These are phyloP conservation scores for Artibeus jamaicensis DNA, from an alignment of 2,797 vertebrate genomes.

Conservation along the genomic window DNA sequence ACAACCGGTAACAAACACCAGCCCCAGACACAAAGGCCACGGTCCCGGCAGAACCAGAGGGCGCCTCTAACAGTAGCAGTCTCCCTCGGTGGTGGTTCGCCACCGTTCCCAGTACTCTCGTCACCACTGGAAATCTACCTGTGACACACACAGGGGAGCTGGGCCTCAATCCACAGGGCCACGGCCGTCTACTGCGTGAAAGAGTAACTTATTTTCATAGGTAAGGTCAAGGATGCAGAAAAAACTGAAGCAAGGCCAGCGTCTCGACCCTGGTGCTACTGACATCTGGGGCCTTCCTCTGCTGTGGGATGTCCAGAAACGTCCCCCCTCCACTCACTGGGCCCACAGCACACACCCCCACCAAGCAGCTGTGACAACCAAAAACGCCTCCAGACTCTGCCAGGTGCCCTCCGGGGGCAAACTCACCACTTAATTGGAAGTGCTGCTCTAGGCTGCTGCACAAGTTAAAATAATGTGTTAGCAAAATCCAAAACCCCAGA, in stretches of 20 bases:
- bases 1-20: fast-evolving
- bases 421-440: neutral
- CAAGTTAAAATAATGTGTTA: neutral
- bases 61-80: neutral
- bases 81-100: neutral
- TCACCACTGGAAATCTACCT: neutral
- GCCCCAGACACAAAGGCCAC: neutral
- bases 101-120: neutral
- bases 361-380: neutral
- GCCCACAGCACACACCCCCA: neutral
- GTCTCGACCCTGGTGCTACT: fast-evolving
- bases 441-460: fast-evolving
- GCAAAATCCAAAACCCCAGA: neutral
- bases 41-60: neutral
- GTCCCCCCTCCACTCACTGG: neutral
- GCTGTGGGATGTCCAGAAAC: fast-evolving
- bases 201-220: neutral
- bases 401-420: neutral
- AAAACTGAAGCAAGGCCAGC: no score
- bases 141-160: no score
- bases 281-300: neutral
- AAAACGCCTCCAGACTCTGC: neutral
- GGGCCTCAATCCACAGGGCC: no score
- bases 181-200: fast-evolving
- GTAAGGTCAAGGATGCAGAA: neutral